Evolutionary conservation across 2,888 invertebrate genomes (phyloP), one percentile per base, ranked within the genome.

Genomic region (Phyto melanocephala): DNA sequence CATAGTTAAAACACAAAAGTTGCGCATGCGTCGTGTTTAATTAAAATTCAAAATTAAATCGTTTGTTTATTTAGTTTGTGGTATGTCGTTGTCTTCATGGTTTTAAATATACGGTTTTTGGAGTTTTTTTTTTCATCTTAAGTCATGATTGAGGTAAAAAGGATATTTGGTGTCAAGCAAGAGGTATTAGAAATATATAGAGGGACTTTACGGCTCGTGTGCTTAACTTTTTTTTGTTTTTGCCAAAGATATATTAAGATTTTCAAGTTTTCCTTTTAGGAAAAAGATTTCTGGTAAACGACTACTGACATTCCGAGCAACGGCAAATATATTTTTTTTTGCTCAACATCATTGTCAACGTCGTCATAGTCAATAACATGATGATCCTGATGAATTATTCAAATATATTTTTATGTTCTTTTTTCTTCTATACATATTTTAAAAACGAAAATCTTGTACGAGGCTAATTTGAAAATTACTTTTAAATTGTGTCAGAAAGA

Each of bases 21-120:
- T 80, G 85, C 86, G 88, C 89, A 87, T 89, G 89, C 90, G 88
- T 86, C 86, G 85, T 72, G 76, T 85, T 86, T 89, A 88, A 88
- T 89, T 89, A 89, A 87, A 87, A 89, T 89, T 85, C 88, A 87
- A 84, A 70, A 40, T 17, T n/a, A 40, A 75, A 17, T 70, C 54
- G 54, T 63, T 37, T 77, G 45, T 62, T 54, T 70, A 35, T 54
- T 54, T 62, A 33, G 86, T 87, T 87, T 33, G 2, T 28, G 37
- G 58, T 52, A 65, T 67, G n/a, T n/a, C n/a, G n/a, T 58, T 58
- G 20, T 67, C 60, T 67, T 13, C 42, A 11, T 8, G 15, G 22
- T 24, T 28, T 45, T 40, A 6, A 54, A 33, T 5, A 7, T n/a
- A 28, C 47, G 37, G 37, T 42, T 42, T 24, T 63, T 62, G 28